phyloP scores from a whole-genome alignment of 2,797 vertebrate genomes.

The Nannoperca obscura region DNA sequence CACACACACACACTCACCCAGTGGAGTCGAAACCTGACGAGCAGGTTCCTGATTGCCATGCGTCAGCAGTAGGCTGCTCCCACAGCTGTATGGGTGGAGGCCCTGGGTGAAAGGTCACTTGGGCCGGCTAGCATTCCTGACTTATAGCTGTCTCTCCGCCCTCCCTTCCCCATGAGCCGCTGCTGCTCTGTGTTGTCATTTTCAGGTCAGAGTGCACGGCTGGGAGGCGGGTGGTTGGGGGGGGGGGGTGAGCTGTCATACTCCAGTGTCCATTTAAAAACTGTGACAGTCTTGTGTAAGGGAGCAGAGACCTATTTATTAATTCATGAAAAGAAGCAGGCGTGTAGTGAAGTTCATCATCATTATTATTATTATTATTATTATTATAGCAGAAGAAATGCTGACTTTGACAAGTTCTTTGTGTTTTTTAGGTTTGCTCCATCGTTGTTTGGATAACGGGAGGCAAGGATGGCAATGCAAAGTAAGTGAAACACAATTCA shows the following conservation, averaged over 20 bases:
- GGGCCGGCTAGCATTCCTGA: conserved; percentile 63
- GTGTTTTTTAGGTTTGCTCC: conserved; percentile 72
- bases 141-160: conserved; percentile 67
- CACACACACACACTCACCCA: background rate
- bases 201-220: conserved; percentile 50
- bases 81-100: conserved; percentile 72
- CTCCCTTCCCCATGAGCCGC: conserved; percentile 34
- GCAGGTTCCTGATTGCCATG: conserved; percentile 71
- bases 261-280: background rate
- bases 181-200: conserved; percentile 55
- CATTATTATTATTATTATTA: background rate
- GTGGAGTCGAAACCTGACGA: conserved; percentile 66
- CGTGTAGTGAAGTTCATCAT: background rate
- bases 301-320: conserved; percentile 28
- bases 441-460: conserved; percentile 62
- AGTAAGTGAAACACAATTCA: conserved; percentile 74
- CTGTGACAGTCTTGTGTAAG: conserved; percentile 5
- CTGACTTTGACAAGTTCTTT: conserved; percentile 19
- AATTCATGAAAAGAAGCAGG: conserved; percentile 20
- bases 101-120: conserved; percentile 75
- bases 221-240: background rate
- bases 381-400: background rate
- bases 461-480: conserved; percentile 79
- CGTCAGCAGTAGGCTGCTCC: conserved; percentile 71
- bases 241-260: conserved; percentile 17